Evolutionary conservation across 1,140 invertebrate genomes (phyloP), one percentile per base, ranked within the genome.

Genomic region (Drosophila parabipectinata): DNA sequence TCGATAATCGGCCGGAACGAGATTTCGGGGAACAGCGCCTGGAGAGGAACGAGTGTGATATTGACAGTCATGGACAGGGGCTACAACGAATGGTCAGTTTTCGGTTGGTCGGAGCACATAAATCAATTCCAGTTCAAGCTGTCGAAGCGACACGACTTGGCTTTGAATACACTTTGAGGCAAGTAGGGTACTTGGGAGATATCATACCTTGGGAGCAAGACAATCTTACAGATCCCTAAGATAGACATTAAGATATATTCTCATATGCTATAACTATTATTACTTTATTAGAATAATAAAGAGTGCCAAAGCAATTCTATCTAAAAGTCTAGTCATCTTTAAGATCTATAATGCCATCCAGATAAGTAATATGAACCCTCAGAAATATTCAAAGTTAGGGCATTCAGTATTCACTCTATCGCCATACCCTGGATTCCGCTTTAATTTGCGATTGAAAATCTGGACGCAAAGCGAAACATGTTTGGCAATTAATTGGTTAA

Each of bases 401-500:
- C 18, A 74, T 74, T 53, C 12, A 3, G n/a, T 2, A 9, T 48
- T 47, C 66, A n/a, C 7, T 41, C 30, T 2, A n/a, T 3, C 18
- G 12, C 12, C 69, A 66, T 85, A 75, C 10, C 5, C 41, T 14
- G 0, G 14, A 68, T 81, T 87, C 82, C 61, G 66, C 55, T 72
- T 78, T 78, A 82, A 78, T 87, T 82, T 81, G 68, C 55, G 83
- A 87, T 85, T 85, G 78, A 88, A 85, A 87, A 87, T 76, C 69
- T 82, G 69, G 53, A 60, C 56, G 64, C 68, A 73, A 60, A 67
- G 61, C 83, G 62, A 85, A 85, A 85, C 82, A 88, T 87, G 82
- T 88, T 88, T 82, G 78, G 55, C 78, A 88, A 85, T 85, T 85
- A 85, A 85, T 85, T 87, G 82, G 83, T 87, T 85, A 87, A 85